Evolutionary conservation across 92 coral and sea anemone genomes (phyloP).

Genomic region (Porites evermanni): DNA sequence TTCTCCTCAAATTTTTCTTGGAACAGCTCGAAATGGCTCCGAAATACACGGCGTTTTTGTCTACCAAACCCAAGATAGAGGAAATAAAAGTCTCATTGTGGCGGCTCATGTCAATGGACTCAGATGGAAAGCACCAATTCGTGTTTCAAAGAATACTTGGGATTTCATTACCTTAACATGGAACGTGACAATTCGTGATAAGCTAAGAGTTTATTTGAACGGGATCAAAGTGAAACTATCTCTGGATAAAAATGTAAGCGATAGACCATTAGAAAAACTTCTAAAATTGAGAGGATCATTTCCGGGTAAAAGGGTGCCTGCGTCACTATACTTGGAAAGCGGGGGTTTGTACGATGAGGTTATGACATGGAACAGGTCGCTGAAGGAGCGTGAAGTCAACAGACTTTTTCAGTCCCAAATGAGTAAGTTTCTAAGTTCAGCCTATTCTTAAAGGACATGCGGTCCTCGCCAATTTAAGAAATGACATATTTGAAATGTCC

Average conservation of each 20-base stretch:
- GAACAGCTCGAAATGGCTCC: constrained; percentile 26
- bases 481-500: background rate
- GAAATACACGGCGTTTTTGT: constrained; percentile 37
- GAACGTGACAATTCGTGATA: constrained; percentile 5
- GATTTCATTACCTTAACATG: constrained; percentile 43
- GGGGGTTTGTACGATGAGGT: constrained; percentile 66
- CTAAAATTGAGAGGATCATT: constrained; percentile 10
- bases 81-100: background rate
- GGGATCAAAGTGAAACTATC: constrained; percentile 7
- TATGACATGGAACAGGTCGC: constrained; percentile 56
- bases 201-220: constrained; percentile 44
- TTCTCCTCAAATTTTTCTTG: constrained; percentile 31
- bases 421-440: constrained; percentile 35
- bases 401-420: constrained; percentile 61
- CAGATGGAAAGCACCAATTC: constrained; percentile 6
- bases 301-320: background rate
- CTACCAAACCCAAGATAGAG: constrained; percentile 13
- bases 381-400: constrained; percentile 23
- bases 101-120: background rate
- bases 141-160: constrained; percentile 14
- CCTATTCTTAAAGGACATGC: background rate
- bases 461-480: background rate
- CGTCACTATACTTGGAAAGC: constrained; percentile 45
- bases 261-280: background rate
- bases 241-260: background rate